Conservation (phyloP, 2,888 invertebrate species). For the Hemaris fuciformis region DNA sequence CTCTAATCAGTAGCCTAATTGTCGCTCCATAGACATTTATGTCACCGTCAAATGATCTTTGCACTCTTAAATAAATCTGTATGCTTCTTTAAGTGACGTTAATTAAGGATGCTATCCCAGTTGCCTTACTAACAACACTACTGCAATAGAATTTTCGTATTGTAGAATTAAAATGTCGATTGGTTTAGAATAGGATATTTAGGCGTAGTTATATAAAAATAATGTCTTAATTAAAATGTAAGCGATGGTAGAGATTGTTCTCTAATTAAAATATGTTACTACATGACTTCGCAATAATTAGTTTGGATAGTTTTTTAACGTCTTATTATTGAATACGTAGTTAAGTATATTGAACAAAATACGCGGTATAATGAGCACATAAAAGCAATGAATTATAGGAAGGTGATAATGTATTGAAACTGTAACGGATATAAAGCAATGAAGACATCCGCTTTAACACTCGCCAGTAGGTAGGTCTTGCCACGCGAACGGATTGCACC, state of each 20-base stretch:
- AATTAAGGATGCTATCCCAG: background rate
- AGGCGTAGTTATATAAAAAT: background rate
- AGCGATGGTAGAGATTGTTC: background rate
- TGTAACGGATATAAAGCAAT: constrained; percentile 10
- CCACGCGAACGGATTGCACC: background rate
- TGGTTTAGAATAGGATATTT: background rate
- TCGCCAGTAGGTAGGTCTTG: background rate
- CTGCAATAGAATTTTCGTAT: background rate
- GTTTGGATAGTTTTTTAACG: background rate
- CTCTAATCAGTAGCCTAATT: constrained; percentile 34
- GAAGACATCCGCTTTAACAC: constrained; percentile 6
- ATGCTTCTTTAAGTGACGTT: background rate
- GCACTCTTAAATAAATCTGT: background rate
- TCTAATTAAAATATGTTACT: constrained; percentile 10
- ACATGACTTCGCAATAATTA: background rate
- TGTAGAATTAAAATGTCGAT: background rate
- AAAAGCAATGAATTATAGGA: constrained; percentile 4
- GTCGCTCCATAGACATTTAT: constrained; percentile 10
- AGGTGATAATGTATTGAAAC: constrained; percentile 4
- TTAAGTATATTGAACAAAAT: background rate
- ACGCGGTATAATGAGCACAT: background rate
- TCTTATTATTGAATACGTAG: background rate
- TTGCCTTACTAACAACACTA: background rate
- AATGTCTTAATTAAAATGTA: background rate
- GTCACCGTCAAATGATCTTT: background rate